Evolutionary conservation across 2,888 invertebrate genomes (phyloP).

Genomic region (Nomada lathburiana): DNA sequence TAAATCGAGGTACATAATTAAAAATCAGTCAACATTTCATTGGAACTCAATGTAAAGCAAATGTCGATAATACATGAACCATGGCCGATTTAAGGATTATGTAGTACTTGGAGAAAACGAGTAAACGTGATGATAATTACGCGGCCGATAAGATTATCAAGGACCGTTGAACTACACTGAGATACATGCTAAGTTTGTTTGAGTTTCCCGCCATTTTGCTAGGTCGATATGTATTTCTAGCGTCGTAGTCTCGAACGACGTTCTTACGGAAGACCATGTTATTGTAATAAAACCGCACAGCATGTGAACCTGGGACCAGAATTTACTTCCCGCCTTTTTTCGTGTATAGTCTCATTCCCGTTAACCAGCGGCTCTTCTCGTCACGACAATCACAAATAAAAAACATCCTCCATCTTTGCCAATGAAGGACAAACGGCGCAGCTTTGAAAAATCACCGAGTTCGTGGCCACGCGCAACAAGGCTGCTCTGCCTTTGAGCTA

Average conservation of each 20-base stretch:
- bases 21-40: background rate
- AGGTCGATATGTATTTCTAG: conserved; percentile 47
- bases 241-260: conserved; percentile 39
- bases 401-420: conserved; percentile 82
- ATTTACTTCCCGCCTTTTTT: conserved; percentile 80
- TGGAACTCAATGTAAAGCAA: background rate
- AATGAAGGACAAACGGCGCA: conserved; percentile 81
- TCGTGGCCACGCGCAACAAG: conserved; percentile 58
- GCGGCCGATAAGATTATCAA: conserved; percentile 75
- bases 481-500: conserved; percentile 6
- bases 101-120: conserved; percentile 20
- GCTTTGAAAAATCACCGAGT: conserved; percentile 76
- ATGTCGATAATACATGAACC: conserved; percentile 12
- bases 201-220: conserved; percentile 74
- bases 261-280: conserved; percentile 10
- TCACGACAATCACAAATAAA: conserved; percentile 71
- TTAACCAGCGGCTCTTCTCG: conserved; percentile 69
- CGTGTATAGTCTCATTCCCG: conserved; percentile 51
- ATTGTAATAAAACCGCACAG: conserved; percentile 26
- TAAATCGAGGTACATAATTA: background rate
- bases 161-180: conserved; percentile 70
- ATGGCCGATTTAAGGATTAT: conserved; percentile 41
- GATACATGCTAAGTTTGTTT: conserved; percentile 49
- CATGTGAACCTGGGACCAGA: conserved; percentile 9
- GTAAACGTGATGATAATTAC: conserved; percentile 61